Percentiles rank a stretch among this genome's conserved stretches.
phyloP scores from a whole-genome alignment of 2,888 invertebrate species.

The Apamea crenata region DNA sequence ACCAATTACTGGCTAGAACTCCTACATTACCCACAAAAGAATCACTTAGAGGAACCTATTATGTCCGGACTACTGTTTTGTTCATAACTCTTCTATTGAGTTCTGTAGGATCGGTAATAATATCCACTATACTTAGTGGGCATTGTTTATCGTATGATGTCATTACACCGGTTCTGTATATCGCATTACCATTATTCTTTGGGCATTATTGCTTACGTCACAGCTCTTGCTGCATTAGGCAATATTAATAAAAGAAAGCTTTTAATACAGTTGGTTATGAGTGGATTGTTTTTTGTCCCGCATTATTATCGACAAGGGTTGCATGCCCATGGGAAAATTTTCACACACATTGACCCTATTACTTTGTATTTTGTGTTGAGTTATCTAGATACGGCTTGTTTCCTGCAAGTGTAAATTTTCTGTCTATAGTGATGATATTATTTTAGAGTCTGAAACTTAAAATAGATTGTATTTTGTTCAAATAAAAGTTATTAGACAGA shows the following conservation, averaged over 20 bases:
- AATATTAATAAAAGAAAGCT: constrained; percentile 56
- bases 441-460: background rate
- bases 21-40: constrained; percentile 53
- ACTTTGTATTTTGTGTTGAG: constrained; percentile 27
- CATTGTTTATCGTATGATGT: constrained; percentile 57
- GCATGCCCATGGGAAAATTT: constrained; percentile 34
- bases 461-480: constrained; percentile 17
- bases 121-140: constrained; percentile 28
- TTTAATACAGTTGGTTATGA: constrained; percentile 47
- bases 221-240: constrained; percentile 43
- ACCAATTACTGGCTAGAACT: constrained; percentile 68
- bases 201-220: constrained; percentile 45
- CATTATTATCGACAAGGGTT: constrained; percentile 44
- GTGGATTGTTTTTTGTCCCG: constrained; percentile 44
- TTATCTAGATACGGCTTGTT: constrained; percentile 35
- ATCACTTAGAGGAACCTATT: constrained; percentile 41
- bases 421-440: background rate
- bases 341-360: constrained; percentile 32
- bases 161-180: constrained; percentile 50
- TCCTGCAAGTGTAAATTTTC: background rate
- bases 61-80: constrained; percentile 39
- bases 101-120: constrained; percentile 26
- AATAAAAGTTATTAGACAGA: constrained; percentile 8
- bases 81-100: constrained; percentile 33
- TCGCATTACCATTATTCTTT: constrained; percentile 44